These are phyloP conservation scores for Monopterus albus DNA, from an alignment of 2,113 vertebrate genomes.

Conservation along the genomic window DNA sequence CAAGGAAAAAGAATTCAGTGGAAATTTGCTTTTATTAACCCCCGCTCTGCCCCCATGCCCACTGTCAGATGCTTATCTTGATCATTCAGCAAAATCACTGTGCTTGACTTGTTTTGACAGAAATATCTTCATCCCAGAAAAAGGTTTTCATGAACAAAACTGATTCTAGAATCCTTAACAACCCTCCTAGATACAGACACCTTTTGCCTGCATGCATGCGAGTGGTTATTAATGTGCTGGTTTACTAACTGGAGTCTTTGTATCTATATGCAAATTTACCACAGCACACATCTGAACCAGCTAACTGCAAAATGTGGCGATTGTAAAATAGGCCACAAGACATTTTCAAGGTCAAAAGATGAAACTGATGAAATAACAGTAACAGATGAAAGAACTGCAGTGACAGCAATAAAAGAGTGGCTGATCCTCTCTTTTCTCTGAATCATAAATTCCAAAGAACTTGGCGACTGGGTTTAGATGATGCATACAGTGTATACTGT, in stretches of 20 bases:
- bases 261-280: no score
- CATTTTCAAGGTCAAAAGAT: background rate
- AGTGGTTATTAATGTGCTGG: background rate
- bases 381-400: background rate
- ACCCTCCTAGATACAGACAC: background rate
- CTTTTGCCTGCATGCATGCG: background rate
- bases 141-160: background rate
- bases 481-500: background rate
- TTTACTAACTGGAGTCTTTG: background rate
- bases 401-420: background rate
- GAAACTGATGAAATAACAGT: no score
- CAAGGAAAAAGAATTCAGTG: background rate
- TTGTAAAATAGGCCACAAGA: background rate
- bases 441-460: background rate
- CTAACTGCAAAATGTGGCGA: no score
- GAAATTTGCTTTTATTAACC: constrained; percentile 18
- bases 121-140: background rate
- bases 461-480: background rate
- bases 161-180: background rate
- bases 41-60: background rate
- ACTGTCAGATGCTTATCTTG: constrained; percentile 8
- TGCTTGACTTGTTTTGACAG: constrained; percentile 3
- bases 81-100: constrained; percentile 6
- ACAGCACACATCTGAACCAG: background rate
- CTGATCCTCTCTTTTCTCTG: background rate